These are phyloP conservation scores for Enteromius argenteus DNA, from an alignment of 2,797 vertebrate species.

Conservation along the genomic window DNA sequence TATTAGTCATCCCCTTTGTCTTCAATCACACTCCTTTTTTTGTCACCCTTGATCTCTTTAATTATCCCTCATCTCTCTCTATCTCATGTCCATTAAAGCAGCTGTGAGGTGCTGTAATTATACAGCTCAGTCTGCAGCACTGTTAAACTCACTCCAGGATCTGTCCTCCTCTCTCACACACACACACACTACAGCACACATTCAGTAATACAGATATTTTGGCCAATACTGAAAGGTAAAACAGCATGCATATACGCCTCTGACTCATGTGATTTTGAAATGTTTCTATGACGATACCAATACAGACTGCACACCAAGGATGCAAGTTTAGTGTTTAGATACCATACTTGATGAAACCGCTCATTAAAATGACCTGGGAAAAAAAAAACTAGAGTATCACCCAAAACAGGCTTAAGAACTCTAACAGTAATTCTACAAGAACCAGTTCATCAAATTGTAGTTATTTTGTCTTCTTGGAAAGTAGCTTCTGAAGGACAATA, in stretches of 20 bases:
- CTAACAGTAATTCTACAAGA: conserved; percentile 2
- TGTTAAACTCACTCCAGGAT: background rate
- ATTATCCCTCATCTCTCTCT: background rate
- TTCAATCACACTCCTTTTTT: background rate
- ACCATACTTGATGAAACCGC: background rate
- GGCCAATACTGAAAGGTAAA: background rate
- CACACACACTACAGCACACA: background rate
- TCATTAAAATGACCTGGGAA: background rate
- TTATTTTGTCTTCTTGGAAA: no score
- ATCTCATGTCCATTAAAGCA: conserved; percentile 1
- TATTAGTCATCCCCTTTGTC: background rate
- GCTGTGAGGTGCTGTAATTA: conserved; percentile 31
- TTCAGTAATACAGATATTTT: background rate
- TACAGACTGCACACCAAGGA: background rate
- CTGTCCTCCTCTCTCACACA: background rate
- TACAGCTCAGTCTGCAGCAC: background rate
- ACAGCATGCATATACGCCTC: background rate
- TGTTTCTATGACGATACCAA: background rate
- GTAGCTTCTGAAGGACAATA: background rate
- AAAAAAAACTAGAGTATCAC: background rate
- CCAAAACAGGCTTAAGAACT: background rate
- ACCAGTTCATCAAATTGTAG: background rate
- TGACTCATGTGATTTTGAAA: background rate
- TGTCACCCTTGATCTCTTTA: background rate
- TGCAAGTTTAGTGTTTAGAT: background rate